These are phyloP conservation scores for Drosophila greeni DNA, from an alignment of 2,888 invertebrate species.

Conservation along the genomic window DNA sequence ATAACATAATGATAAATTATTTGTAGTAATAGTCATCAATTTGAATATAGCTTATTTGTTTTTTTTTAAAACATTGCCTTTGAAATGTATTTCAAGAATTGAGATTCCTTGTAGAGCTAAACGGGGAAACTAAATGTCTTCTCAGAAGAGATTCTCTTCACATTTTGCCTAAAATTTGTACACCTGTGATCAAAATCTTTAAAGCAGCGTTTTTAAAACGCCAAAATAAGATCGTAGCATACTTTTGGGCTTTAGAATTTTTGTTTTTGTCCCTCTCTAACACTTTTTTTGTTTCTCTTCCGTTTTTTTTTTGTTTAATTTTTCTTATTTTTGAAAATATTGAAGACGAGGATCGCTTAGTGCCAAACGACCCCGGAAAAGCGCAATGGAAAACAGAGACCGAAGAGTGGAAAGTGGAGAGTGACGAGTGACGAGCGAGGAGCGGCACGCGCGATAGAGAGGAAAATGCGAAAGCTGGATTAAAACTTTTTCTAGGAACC, in stretches of 20 bases:
- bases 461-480: constrained; percentile 58
- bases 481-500: constrained; percentile 66
- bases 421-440: neutral
- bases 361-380: constrained; percentile 18
- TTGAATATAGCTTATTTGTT: neutral
- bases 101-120: neutral
- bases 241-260: neutral
- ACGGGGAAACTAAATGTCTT: neutral
- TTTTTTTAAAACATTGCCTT: neutral
- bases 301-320: neutral
- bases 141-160: neutral
- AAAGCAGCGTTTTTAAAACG: neutral
- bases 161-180: neutral
- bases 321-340: neutral
- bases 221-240: neutral
- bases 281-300: neutral
- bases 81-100: neutral
- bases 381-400: neutral
- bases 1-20: neutral
- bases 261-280: neutral
- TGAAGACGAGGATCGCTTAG: constrained; percentile 4
- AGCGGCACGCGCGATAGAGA: constrained; percentile 1
- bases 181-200: neutral
- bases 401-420: neutral
- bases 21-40: neutral